These are phyloP conservation scores for Plumapathes pennacea DNA, from an alignment of 92 coral and sea anemone genomes.

Conservation along the genomic window DNA sequence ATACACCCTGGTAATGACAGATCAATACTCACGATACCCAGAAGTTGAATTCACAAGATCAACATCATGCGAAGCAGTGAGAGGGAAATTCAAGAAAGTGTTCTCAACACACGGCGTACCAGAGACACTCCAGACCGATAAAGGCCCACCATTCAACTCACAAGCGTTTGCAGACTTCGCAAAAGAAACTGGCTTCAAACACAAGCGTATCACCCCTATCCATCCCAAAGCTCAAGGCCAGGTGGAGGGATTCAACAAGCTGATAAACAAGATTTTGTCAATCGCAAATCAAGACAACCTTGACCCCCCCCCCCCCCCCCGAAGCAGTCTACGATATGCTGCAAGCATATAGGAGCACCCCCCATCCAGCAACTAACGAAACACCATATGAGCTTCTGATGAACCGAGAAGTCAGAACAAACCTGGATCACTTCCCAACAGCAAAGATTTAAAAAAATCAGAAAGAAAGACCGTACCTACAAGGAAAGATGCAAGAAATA, in stretches of 20 bases:
- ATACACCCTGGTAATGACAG: constrained; percentile 32
- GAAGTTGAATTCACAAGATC: constrained; percentile 34
- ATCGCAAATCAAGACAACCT: constrained; percentile 13
- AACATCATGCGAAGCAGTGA: constrained; percentile 8
- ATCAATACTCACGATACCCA: constrained; percentile 59
- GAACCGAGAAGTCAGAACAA: constrained; percentile 52
- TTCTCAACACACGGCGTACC: constrained; percentile 50
- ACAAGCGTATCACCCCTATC: constrained; percentile 26
- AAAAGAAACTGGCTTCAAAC: constrained; percentile 27
- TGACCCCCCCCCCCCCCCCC: constrained; percentile 3
- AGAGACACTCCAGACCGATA: constrained; percentile 34
- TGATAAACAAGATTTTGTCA: constrained; percentile 21
- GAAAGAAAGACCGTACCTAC: constrained; percentile 25
- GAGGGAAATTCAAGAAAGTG: constrained; percentile 16
- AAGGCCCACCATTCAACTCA: constrained; percentile 48
- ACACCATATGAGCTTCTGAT: constrained; percentile 52
- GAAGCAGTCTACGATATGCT: constrained; percentile 57
- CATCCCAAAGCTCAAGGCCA: constrained; percentile 54
- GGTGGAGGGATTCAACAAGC: constrained; percentile 40
- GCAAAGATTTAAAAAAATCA: constrained; percentile 4
- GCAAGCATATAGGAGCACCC: constrained; percentile 50
- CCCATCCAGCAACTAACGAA: constrained; percentile 51
- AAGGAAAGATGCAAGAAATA: constrained; percentile 19
- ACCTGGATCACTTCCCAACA: constrained; percentile 9
- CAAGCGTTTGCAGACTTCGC: constrained; percentile 35